Conservation (phyloP, 2,113 vertebrate genomes). For the Physeter macrocephalus region DNA sequence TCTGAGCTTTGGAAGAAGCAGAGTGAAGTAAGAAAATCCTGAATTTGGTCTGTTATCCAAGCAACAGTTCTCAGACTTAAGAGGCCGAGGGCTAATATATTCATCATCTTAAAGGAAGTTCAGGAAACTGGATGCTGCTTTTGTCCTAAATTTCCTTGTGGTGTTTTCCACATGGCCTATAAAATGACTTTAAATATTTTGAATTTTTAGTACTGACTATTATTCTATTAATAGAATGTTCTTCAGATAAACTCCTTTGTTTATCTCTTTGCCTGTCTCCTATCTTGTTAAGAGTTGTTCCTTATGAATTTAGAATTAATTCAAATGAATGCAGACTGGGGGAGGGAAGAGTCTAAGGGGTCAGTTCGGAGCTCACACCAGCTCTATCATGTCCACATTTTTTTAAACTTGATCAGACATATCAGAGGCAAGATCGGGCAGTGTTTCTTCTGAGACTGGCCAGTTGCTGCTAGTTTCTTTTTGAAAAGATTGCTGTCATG, state of each 20-base stretch:
- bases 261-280: neutral
- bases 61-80: neutral
- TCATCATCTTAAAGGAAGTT: neutral
- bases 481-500: neutral
- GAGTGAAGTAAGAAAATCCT: neutral
- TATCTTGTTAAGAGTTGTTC: neutral
- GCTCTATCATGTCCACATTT: neutral
- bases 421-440: neutral
- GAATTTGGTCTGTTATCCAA: neutral
- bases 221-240: neutral
- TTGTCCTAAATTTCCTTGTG: neutral
- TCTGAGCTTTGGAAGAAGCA: neutral
- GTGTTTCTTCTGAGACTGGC: neutral
- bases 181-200: constrained; percentile 12
- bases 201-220: neutral
- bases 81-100: neutral
- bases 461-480: neutral
- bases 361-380: neutral
- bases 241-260: neutral
- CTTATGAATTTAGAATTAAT: constrained; percentile 3
- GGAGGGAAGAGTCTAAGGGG: neutral
- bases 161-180: neutral
- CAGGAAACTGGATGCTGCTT: neutral
- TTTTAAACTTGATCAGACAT: neutral
- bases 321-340: neutral